Evolutionary conservation across 2,113 vertebrate species (phyloP).

Genomic region (Camelus bactrianus): DNA sequence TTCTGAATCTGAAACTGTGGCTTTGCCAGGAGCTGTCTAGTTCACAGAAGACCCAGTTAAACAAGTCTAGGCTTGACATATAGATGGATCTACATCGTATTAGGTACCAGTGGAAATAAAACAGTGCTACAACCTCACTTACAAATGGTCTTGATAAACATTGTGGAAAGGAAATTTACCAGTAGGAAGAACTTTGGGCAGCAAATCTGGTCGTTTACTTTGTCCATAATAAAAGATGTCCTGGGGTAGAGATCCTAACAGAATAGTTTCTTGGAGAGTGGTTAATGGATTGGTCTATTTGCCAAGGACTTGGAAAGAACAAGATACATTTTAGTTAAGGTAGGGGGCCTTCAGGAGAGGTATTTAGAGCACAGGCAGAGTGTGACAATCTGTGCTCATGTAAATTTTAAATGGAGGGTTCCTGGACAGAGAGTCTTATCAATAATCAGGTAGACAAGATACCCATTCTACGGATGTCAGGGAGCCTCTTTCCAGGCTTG

Average conservation of each 20-base stretch:
- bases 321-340: not conserved
- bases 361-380: not conserved
- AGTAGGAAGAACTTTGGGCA: not conserved
- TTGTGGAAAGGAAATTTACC: not conserved
- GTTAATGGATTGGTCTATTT: not conserved
- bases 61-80: not conserved
- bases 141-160: not conserved
- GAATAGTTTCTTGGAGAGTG: not conserved
- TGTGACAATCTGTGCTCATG: not conserved
- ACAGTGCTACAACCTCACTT: not conserved
- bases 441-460: not conserved
- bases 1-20: not conserved
- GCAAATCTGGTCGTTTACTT: not conserved
- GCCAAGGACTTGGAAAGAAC: not conserved
- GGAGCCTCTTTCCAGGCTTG: not conserved
- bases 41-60: not conserved
- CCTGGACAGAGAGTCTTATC: not conserved
- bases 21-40: not conserved
- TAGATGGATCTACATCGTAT: not conserved
- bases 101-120: not conserved
- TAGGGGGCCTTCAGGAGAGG: not conserved
- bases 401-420: not conserved
- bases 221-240: not conserved
- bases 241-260: not conserved
- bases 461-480: not conserved